phyloP scores from a whole-genome alignment of 2,797 vertebrate species.

The Tokudaia tokunoshimensis region DNA sequence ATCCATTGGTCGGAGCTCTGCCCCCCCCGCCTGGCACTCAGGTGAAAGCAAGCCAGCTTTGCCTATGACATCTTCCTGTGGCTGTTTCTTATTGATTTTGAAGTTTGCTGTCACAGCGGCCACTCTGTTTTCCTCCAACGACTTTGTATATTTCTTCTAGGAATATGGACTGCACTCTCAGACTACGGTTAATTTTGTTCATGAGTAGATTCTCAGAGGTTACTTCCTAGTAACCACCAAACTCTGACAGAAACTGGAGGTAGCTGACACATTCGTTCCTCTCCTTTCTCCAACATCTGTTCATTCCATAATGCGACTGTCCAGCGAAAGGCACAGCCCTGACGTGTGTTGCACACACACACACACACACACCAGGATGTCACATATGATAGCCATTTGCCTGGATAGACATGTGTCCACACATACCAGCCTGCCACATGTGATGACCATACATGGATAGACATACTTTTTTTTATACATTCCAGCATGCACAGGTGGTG shows the following conservation, averaged over 20 bases:
- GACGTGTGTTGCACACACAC: too few species aligned
- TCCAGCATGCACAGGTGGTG: neutral
- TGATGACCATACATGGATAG: neutral
- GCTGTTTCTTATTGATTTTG: neutral
- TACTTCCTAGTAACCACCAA: neutral
- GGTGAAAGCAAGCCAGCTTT: neutral
- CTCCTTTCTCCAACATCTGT: neutral
- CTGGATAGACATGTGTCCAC: neutral
- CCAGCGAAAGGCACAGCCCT: neutral
- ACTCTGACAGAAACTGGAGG: neutral
- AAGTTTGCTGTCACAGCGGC: neutral
- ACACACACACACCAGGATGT: too few species aligned
- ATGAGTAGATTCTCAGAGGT: neutral
- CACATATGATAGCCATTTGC: too few species aligned
- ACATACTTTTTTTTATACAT: neutral
- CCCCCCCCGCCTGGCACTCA: neutral
- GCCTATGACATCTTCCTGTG: neutral
- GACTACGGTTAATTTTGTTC: neutral
- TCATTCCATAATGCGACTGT: neutral
- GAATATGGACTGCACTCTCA: neutral
- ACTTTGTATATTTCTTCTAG: neutral
- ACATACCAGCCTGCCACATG: neutral
- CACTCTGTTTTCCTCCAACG: neutral
- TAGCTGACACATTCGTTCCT: neutral
- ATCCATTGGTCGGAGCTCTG: neutral